Evolutionary conservation across 2,797 vertebrate genomes (phyloP), one percentile per base, ranked within the genome.

Genomic region (Pseudochromis fuscus): DNA sequence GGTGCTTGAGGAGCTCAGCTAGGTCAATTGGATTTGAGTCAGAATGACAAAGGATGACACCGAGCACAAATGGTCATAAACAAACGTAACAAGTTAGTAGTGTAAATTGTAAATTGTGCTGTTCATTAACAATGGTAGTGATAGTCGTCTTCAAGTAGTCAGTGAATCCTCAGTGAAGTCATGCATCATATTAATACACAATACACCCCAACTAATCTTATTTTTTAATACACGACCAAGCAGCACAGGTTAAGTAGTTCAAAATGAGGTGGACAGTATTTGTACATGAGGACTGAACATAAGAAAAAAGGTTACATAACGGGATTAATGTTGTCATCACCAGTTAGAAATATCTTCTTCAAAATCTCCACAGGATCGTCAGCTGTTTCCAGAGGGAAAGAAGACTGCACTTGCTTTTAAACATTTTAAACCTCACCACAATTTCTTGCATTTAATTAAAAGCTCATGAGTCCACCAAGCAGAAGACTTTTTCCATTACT

Each of bases 401-500:
- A 28, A 28, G 50, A 12, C 37, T 61, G 38, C 46, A 53, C 27
- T 53, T 56, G 28, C 61, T 40, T 56, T 31, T 64, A 71, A 81
- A 72, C 30, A 68, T 71, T 60, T 60, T 67, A 58, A 44, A 63
- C 55, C 37, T 73, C 67, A 57, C 31, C 63, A 42, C 67, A 63
- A 40, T 82, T 66, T 68, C 46, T 75, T 65, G 35, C 72, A 81
- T 85, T 78, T 77, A 77, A 82, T 77, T 73, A 69, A 87, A 87
- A 69, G 40, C 46, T 65, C 55, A 62, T 72, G 84, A 87, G 62
- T 85, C 84, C 78, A 40, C 60, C 16, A 16, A 63, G 61, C 25
- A 74, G 48, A 63, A 63, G 9, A 7, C 21, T 67, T 82, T 77
- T 80, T 64, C 45, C 44, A 35, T 52, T 58, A 27, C 40, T 56